phyloP scores from a whole-genome alignment of 2,797 vertebrate genomes.

The Philypnodon macrostomus region DNA sequence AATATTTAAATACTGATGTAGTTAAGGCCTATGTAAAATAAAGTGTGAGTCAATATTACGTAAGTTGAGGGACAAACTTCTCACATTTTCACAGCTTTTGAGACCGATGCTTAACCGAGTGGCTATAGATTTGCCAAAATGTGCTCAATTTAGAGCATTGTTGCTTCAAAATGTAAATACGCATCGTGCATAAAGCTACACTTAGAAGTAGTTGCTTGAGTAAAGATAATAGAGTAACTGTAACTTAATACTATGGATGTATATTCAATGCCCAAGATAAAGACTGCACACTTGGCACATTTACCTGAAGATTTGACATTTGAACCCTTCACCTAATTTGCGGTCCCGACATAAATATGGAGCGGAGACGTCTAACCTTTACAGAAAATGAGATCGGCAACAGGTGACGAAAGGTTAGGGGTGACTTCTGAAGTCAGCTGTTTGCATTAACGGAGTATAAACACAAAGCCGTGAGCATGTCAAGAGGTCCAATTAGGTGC shows the following conservation, averaged over 20 bases:
- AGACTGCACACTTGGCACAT: slow-evolving; percentile 56
- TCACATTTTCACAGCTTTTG: too few species aligned
- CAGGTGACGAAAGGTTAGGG: slow-evolving; percentile 51
- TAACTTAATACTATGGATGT: neutral
- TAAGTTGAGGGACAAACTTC: too few species aligned
- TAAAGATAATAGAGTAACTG: too few species aligned
- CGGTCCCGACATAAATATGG: slow-evolving; percentile 72
- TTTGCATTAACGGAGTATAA: slow-evolving; percentile 53
- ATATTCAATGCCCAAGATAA: slow-evolving; percentile 55
- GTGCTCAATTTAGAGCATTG: too few species aligned
- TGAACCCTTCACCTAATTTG: slow-evolving; percentile 70
- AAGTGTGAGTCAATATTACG: too few species aligned
- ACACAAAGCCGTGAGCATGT: slow-evolving; percentile 53
- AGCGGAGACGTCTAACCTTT: slow-evolving; percentile 58
- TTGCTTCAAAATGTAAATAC: too few species aligned
- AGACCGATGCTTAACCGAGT: too few species aligned
- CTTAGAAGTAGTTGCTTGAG: too few species aligned
- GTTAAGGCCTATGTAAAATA: too few species aligned
- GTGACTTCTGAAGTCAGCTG: slow-evolving; percentile 56
- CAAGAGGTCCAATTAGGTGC: slow-evolving; percentile 57
- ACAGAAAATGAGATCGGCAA: slow-evolving; percentile 35
- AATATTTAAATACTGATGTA: too few species aligned
- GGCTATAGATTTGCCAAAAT: too few species aligned
- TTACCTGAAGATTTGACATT: slow-evolving; percentile 56
- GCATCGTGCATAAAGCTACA: too few species aligned